Conservation (phyloP, 2,797 vertebrate genomes). For the Zalophus californianus region DNA sequence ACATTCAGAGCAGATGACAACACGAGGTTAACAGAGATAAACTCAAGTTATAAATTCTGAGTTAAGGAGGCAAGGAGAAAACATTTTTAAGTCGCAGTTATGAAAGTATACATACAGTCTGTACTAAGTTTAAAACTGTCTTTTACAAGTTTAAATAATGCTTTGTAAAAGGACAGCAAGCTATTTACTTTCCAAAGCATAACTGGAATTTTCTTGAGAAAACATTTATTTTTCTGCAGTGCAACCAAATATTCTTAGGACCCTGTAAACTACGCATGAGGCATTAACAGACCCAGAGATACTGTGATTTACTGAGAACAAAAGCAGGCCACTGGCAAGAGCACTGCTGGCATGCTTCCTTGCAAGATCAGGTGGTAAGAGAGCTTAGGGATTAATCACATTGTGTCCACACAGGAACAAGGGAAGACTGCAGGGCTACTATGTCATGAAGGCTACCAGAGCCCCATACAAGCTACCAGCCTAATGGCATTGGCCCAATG, state of each 20-base stretch:
- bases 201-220: constrained; percentile 47
- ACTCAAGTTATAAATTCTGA: not conserved
- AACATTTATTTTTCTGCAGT: not conserved
- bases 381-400: not conserved
- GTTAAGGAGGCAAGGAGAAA: not conserved
- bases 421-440: not conserved
- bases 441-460: not conserved
- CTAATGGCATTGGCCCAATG: not conserved
- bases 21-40: constrained; percentile 15
- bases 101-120: not conserved
- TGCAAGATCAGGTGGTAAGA: not conserved
- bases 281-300: not conserved
- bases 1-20: constrained; percentile 12
- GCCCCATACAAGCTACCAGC: not conserved
- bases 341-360: not conserved
- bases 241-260: constrained; percentile 27
- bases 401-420: not conserved
- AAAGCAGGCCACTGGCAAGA: constrained; percentile 4
- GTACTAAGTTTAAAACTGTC: constrained; percentile 14
- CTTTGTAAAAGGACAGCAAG: constrained; percentile 37
- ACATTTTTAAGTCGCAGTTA: not conserved
- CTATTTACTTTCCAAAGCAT: constrained; percentile 34
- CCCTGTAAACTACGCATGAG: not conserved
- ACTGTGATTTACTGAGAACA: not conserved
- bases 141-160: constrained; percentile 46